Conservation (phyloP, 2,113 vertebrate genomes). For the Rostratula benghalensis region DNA sequence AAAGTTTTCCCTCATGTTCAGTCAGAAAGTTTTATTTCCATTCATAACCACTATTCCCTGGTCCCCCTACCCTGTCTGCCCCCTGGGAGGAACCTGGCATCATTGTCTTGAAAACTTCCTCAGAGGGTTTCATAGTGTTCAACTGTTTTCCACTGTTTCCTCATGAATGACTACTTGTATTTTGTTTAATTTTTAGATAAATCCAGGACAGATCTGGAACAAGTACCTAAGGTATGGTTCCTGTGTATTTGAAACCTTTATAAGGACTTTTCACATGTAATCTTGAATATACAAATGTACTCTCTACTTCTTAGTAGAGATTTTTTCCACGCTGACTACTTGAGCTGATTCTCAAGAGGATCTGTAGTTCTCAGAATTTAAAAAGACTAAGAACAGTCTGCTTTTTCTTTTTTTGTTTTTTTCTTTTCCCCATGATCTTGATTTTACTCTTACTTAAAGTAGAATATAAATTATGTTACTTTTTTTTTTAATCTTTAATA, state of each 20-base stretch:
- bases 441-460: background rate
- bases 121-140: background rate
- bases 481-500: background rate
- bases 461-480: background rate
- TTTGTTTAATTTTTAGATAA: constrained; percentile 82
- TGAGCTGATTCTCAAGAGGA: background rate
- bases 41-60: background rate
- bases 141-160: background rate
- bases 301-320: background rate
- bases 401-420: background rate
- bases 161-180: constrained; percentile 14
- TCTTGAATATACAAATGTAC: background rate
- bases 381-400: background rate
- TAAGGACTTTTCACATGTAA: background rate
- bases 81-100: background rate
- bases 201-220: constrained; percentile 94
- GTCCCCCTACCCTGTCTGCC: background rate
- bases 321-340: background rate
- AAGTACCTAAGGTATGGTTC: constrained; percentile 93
- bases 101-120: background rate
- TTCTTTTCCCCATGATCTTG: background rate
- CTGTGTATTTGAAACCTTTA: background rate
- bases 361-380: background rate
- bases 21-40: background rate
- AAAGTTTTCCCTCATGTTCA: background rate